Evolutionary conservation across 2,113 vertebrate species (phyloP).

Genomic region (Leptobrachium leishanense): DNA sequence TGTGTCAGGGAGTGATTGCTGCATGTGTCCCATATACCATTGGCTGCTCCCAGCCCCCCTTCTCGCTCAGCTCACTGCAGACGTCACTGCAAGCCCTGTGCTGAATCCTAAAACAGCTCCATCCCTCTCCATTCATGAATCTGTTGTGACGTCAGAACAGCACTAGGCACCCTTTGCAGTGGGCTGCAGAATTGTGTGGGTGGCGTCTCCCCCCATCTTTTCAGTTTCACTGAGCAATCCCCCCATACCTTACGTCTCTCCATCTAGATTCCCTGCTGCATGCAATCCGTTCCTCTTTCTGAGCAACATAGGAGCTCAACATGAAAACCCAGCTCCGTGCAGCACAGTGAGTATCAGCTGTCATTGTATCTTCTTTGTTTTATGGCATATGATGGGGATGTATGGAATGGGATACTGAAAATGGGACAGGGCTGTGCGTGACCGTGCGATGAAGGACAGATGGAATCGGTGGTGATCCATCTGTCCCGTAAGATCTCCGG

Average conservation of each 20-base stretch:
- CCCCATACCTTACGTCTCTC: not conserved
- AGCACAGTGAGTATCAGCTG: slow-evolving; percentile 48
- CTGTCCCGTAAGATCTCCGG: slow-evolving; percentile 40
- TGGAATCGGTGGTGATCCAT: slow-evolving; percentile 45
- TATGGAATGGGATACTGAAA: slow-evolving; percentile 5
- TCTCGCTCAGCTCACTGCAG: slow-evolving; percentile 39
- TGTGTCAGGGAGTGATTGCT: slow-evolving; percentile 23
- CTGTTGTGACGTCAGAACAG: slow-evolving; percentile 31
- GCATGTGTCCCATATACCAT: slow-evolving; percentile 5
- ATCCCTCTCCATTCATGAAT: slow-evolving; percentile 50
- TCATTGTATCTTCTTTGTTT: slow-evolving; percentile 41
- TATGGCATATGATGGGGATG: slow-evolving; percentile 22
- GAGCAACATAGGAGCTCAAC: slow-evolving; percentile 23
- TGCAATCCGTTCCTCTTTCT: slow-evolving; percentile 13
- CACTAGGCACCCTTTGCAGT: slow-evolving; percentile 43
- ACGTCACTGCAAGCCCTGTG: slow-evolving; percentile 40
- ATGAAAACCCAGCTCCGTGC: slow-evolving; percentile 32
- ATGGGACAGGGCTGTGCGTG: slow-evolving; percentile 7
- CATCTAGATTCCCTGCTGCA: slow-evolving; percentile 17
- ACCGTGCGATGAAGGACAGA: slow-evolving; percentile 38
- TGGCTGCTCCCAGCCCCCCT: slow-evolving; percentile 28
- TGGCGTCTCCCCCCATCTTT: slow-evolving; percentile 31
- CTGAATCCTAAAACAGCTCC: slow-evolving; percentile 48
- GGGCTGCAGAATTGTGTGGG: slow-evolving; percentile 48
- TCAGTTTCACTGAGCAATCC: slow-evolving; percentile 24